These are phyloP conservation scores for Aurelia aurita complex sp. Pacific DNA, from an alignment of 30 jellyfish, hydroid and myxozoan species.

Conservation along the genomic window DNA sequence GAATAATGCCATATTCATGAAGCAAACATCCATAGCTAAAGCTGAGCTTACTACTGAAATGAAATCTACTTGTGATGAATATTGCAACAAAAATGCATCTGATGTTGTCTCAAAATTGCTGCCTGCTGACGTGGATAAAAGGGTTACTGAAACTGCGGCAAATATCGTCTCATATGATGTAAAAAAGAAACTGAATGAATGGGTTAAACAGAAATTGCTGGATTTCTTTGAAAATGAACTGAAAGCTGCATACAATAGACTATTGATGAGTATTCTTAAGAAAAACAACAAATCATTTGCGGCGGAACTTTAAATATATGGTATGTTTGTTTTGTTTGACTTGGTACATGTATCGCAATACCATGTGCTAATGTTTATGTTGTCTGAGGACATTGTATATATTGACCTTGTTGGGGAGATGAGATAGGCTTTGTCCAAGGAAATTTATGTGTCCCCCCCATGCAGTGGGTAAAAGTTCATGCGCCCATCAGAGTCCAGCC, in stretches of 20 bases:
- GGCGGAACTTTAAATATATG: not conserved
- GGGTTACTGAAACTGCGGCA: conserved; percentile 24
- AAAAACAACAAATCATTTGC: conserved; percentile 36
- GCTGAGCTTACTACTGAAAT: not conserved
- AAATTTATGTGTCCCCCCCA: no score
- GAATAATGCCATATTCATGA: conserved; percentile 14
- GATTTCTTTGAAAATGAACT: conserved; percentile 37
- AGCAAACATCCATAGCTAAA: not conserved
- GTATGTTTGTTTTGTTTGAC: no score
- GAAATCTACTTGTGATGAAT: not conserved
- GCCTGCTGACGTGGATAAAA: conserved; percentile 24
- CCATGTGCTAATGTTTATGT: no score
- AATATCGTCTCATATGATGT: conserved; percentile 36
- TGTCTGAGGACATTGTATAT: no score
- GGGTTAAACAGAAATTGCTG: conserved; percentile 29
- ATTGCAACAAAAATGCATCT: conserved; percentile 8
- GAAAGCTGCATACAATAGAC: conserved; percentile 26
- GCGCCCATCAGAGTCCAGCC: no score
- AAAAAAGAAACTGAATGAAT: conserved; percentile 22
- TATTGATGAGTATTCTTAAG: conserved; percentile 39
- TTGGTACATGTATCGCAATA: no score
- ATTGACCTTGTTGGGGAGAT: no score
- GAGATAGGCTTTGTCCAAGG: no score
- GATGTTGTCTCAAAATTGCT: conserved; percentile 34
- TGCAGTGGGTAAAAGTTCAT: no score